Conservation (phyloP, 37 sponge, comb jelly and placozoan species). For the Chondrosia reniformis region DNA sequence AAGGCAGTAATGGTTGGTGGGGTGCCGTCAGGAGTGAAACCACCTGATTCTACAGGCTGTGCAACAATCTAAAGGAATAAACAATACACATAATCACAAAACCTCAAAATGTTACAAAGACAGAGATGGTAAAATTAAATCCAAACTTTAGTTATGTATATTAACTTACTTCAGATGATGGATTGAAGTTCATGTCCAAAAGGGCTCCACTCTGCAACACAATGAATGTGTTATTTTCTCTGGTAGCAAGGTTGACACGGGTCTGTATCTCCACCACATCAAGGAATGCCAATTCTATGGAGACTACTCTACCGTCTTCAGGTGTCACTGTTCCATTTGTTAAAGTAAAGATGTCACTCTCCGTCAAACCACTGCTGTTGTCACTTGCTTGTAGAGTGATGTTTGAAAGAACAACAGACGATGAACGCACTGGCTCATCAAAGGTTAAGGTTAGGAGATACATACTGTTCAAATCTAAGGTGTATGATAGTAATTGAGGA, state of each 20-base stretch:
- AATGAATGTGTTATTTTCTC: slow-evolving; percentile 33
- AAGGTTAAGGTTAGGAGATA: slow-evolving; percentile 53
- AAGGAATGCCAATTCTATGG: slow-evolving; percentile 49
- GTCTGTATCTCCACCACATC: slow-evolving; percentile 71
- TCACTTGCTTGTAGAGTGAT: slow-evolving; percentile 61
- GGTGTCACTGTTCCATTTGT: slow-evolving; percentile 52
- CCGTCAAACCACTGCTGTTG: slow-evolving; percentile 16
- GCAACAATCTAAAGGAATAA: not conserved
- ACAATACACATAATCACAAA: not conserved
- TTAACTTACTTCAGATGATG: slow-evolving; percentile 39
- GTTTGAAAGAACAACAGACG: slow-evolving; percentile 26
- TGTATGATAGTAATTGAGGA: slow-evolving; percentile 50
- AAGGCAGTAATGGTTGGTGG: slow-evolving; percentile 41
- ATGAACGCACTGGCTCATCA: slow-evolving; percentile 69
- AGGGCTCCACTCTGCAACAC: slow-evolving; percentile 39
- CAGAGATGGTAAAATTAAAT: not conserved
- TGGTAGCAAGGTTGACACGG: slow-evolving; percentile 26
- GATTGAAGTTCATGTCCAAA: slow-evolving; percentile 62
- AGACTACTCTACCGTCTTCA: slow-evolving; percentile 32
- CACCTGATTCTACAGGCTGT: not conserved
- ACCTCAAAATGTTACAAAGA: not conserved
- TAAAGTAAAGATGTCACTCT: slow-evolving; percentile 43
- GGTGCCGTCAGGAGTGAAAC: slow-evolving; percentile 43
- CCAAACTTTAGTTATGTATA: not conserved
- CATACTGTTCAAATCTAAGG: slow-evolving; percentile 60